These are phyloP conservation scores for Thecocarcelia acutangulata DNA, from an alignment of 2,888 invertebrate genomes.

Conservation along the genomic window DNA sequence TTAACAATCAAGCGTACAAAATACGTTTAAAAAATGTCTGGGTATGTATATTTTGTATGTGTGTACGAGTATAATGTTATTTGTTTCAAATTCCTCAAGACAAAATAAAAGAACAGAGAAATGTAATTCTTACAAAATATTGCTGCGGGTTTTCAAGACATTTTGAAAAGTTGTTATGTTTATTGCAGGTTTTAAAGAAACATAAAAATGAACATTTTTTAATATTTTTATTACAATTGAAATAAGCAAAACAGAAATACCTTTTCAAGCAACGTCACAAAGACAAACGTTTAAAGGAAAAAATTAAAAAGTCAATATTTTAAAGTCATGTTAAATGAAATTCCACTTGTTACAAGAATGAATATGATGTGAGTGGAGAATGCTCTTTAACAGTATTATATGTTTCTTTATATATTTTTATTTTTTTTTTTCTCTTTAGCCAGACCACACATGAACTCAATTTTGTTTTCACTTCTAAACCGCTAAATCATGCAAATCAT, in stretches of 20 bases:
- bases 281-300: not conserved
- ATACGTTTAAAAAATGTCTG: too few species aligned
- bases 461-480: constrained; percentile 59
- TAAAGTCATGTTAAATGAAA: constrained; percentile 61
- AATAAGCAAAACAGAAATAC: constrained; percentile 16
- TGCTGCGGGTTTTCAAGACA: constrained; percentile 30
- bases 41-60: too few species aligned
- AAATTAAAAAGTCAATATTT: constrained; percentile 56
- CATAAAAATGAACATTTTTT: constrained; percentile 12
- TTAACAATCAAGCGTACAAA: too few species aligned
- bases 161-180: constrained; percentile 52
- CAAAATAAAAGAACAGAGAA: constrained; percentile 9
- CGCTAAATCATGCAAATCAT: constrained; percentile 68
- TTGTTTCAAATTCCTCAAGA: constrained; percentile 17
- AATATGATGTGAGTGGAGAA: constrained; percentile 23
- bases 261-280: not conserved
- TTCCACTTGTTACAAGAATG: constrained; percentile 60
- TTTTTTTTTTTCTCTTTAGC: constrained; percentile 23
- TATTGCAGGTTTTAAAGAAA: constrained; percentile 39
- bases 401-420: not conserved
- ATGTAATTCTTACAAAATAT: constrained; percentile 35
- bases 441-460: constrained; percentile 62
- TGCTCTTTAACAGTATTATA: not conserved
- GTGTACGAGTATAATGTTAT: not conserved
- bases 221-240: constrained; percentile 31